A percentile compares a stretch with the other conserved stretches of the same genome.
These are phyloP conservation scores for Platycnemis pennipes DNA, from an alignment of 2,888 invertebrate genomes.

Conservation along the genomic window DNA sequence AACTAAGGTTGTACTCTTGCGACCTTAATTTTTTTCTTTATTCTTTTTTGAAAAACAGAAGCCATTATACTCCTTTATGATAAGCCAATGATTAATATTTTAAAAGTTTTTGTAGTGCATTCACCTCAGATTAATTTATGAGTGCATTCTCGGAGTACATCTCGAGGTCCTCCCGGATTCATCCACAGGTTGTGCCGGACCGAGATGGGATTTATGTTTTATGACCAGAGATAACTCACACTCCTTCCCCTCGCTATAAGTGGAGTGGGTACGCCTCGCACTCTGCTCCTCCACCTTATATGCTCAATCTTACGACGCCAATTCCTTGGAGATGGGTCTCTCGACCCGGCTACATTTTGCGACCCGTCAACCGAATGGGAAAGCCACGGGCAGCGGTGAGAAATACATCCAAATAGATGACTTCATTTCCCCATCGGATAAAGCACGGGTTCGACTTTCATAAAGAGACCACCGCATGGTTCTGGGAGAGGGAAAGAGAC, in stretches of 20 bases:
- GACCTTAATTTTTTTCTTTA: too few species aligned
- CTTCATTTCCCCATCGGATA: constrained; percentile 34
- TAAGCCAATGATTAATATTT: too few species aligned
- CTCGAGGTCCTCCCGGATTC: not conserved
- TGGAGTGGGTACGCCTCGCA: not conserved
- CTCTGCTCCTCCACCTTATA: not conserved
- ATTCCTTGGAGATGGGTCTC: not conserved
- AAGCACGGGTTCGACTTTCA: not conserved
- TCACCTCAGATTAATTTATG: too few species aligned
- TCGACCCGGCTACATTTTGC: not conserved
- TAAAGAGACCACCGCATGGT: not conserved
- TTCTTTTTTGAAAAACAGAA: too few species aligned
- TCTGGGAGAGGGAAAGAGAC: not conserved
- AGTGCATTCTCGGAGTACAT: too few species aligned
- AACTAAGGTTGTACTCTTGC: not conserved
- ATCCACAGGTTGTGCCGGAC: not conserved
- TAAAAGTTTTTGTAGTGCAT: too few species aligned
- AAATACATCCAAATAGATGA: constrained; percentile 52
- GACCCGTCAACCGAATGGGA: not conserved
- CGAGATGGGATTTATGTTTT: not conserved
- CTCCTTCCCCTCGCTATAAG: not conserved
- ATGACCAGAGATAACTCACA: not conserved
- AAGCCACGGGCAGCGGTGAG: not conserved
- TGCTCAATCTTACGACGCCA: not conserved
- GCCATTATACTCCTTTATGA: too few species aligned